Evolutionary conservation across 2,888 invertebrate species (phyloP).

Genomic region (Alentia gelatinosa): DNA sequence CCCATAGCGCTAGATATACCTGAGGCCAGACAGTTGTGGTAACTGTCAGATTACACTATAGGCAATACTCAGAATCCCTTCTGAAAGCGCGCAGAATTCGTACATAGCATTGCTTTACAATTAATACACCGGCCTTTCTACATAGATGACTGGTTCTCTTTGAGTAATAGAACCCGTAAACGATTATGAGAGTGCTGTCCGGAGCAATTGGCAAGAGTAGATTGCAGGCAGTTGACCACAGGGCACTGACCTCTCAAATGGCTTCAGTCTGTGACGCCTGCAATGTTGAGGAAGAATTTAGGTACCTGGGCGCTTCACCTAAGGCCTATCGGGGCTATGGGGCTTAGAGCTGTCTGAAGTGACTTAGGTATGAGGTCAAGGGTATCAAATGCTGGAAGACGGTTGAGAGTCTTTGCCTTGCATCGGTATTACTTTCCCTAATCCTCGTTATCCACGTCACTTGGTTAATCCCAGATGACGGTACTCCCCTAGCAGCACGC

Average conservation of each 20-base stretch:
- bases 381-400: not conserved
- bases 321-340: not conserved
- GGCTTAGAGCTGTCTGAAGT: not conserved
- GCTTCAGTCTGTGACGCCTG: not conserved
- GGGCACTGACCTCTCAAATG: not conserved
- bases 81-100: too few species aligned
- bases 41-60: too few species aligned
- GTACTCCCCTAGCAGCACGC: not conserved
- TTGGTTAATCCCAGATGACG: not conserved
- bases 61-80: too few species aligned
- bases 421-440: not conserved
- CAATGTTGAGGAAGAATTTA: not conserved
- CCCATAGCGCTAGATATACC: too few species aligned
- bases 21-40: too few species aligned
- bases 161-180: not conserved
- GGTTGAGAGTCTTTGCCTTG: not conserved
- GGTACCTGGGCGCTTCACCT: not conserved
- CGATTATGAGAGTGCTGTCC: not conserved
- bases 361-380: not conserved
- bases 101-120: too few species aligned
- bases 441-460: not conserved
- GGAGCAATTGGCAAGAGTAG: not conserved
- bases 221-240: not conserved
- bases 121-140: too few species aligned
- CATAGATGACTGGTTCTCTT: too few species aligned